A percentile compares a stretch with the other conserved stretches of the same genome.
phyloP scores from a whole-genome alignment of 1,140 invertebrate species.

The Teleopsis dalmanni region DNA sequence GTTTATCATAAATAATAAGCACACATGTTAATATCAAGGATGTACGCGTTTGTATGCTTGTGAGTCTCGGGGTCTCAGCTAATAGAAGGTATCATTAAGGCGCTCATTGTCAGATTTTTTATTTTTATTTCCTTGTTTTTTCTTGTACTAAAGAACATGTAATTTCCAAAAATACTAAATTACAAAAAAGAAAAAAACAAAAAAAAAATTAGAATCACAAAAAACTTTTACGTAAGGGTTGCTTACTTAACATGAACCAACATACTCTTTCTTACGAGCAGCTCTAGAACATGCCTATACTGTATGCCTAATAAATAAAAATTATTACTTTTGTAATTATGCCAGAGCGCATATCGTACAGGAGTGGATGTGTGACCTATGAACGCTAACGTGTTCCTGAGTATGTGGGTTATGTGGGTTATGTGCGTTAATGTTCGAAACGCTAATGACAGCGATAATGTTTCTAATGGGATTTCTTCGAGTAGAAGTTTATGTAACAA shows the following conservation, averaged over 20 bases:
- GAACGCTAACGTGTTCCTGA: not conserved
- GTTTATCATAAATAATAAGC: conserved; percentile 36
- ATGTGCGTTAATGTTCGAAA: not conserved
- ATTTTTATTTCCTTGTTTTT: conserved; percentile 9
- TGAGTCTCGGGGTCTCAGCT: conserved; percentile 15
- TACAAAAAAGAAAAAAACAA: conserved; percentile 3
- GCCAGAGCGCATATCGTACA: no score
- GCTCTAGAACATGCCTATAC: no score
- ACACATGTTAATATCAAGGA: conserved; percentile 25
- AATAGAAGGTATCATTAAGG: conserved; percentile 16
- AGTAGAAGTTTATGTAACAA: not conserved
- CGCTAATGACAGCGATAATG: conserved; percentile 3
- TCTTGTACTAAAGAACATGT: not conserved
- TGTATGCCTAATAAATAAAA: conserved; percentile 11
- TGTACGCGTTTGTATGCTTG: conserved; percentile 6
- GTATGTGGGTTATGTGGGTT: not conserved
- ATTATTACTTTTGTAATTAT: conserved; percentile 9
- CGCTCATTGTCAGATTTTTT: conserved; percentile 33
- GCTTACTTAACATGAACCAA: no score
- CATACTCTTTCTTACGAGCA: no score
- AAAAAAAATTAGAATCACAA: conserved; percentile 27
- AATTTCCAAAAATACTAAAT: not conserved
- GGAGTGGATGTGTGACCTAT: conserved; percentile 1
- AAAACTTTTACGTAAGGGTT: conserved; percentile 17
- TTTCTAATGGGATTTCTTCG: not conserved